phyloP scores from a whole-genome alignment of 2,113 vertebrate genomes.

The Machaerirhynchus nigripectus region DNA sequence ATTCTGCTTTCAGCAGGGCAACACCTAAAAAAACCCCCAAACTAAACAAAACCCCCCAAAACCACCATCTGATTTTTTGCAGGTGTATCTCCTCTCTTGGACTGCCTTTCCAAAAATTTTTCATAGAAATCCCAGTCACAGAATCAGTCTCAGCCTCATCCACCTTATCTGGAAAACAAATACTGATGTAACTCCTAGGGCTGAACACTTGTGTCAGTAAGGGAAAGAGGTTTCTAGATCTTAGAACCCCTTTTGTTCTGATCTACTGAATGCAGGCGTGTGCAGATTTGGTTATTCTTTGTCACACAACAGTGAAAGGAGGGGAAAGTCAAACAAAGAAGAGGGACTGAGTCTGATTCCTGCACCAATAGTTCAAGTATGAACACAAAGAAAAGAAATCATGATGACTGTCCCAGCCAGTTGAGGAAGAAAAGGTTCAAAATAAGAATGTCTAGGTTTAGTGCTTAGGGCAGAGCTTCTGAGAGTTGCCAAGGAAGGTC shows the following conservation, averaged over 20 bases:
- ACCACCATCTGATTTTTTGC: background rate
- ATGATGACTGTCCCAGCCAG: background rate
- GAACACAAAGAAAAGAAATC: background rate
- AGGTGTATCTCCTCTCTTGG: background rate
- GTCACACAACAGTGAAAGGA: background rate
- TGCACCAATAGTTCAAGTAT: background rate
- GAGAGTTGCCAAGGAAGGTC: background rate
- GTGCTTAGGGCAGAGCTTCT: background rate
- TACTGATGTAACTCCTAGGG: background rate
- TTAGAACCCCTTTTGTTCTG: background rate
- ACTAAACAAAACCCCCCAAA: background rate
- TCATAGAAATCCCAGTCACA: background rate
- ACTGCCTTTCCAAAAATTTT: background rate
- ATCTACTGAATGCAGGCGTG: background rate
- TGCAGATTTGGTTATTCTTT: background rate
- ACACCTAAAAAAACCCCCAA: background rate
- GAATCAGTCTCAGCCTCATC: background rate
- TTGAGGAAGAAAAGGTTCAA: background rate
- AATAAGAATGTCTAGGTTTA: background rate
- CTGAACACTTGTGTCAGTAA: background rate
- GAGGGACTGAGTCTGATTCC: background rate
- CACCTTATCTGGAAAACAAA: background rate
- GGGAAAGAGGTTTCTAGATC: background rate
- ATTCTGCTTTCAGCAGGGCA: background rate
- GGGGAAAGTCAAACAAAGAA: background rate